phyloP scores from a whole-genome alignment of 2,888 invertebrate species.

The Clunio marinus region DNA sequence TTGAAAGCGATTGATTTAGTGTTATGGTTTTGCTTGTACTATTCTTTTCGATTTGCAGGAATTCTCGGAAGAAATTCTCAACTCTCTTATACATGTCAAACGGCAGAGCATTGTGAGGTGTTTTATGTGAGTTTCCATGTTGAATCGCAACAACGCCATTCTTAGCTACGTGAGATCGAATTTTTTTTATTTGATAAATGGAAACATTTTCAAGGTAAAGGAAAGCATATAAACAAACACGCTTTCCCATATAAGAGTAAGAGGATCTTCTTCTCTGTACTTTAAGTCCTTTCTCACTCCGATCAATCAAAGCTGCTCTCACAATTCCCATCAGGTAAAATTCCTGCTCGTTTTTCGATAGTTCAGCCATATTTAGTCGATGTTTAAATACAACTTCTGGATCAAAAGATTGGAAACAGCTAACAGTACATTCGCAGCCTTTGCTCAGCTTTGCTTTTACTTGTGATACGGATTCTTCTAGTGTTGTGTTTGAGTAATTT shows the following conservation, averaged over 20 bases:
- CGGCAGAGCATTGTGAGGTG: constrained; percentile 75
- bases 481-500: constrained; percentile 53
- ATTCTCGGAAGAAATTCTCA: constrained; percentile 69
- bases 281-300: constrained; percentile 59
- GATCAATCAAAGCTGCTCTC: constrained; percentile 46
- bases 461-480: constrained; percentile 67
- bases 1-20: constrained; percentile 60
- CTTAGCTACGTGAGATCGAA: constrained; percentile 72
- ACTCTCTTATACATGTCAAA: constrained; percentile 74
- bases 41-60: constrained; percentile 59
- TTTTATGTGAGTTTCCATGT: constrained; percentile 75
- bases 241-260: constrained; percentile 71
- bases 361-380: constrained; percentile 70
- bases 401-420: constrained; percentile 70
- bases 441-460: constrained; percentile 64
- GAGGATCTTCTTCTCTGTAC: constrained; percentile 68
- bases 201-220: constrained; percentile 75
- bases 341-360: constrained; percentile 76
- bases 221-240: constrained; percentile 74
- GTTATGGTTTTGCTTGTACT: constrained; percentile 54
- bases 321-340: constrained; percentile 84
- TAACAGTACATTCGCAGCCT: constrained; percentile 74
- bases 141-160: constrained; percentile 74
- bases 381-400: constrained; percentile 72
- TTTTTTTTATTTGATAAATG: constrained; percentile 71